A percentile compares a stretch with the other conserved stretches of the same genome.
These are phyloP conservation scores for Struthidea cinerea DNA, from an alignment of 2,113 vertebrate species.

Conservation along the genomic window DNA sequence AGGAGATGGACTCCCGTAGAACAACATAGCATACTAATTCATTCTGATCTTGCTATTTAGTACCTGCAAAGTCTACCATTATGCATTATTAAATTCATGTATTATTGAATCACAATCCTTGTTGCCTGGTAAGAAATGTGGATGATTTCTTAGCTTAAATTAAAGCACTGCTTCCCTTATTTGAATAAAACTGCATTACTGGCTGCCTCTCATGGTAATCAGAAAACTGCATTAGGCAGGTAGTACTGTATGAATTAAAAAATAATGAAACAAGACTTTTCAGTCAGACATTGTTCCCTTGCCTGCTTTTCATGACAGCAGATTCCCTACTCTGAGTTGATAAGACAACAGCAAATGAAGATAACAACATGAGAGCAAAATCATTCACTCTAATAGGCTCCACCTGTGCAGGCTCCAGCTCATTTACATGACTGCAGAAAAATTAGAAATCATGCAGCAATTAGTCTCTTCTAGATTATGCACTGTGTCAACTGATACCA, in stretches of 20 bases:
- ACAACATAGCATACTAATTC: constrained; percentile 61
- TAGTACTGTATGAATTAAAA: constrained; percentile 93
- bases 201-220: constrained; percentile 79
- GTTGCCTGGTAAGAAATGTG: constrained; percentile 79
- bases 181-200: constrained; percentile 81
- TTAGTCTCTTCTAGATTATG: constrained; percentile 85
- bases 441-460: constrained; percentile 83
- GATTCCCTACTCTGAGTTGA: constrained; percentile 75
- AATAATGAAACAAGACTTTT: constrained; percentile 93
- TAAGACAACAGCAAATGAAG: constrained; percentile 82
- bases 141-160: constrained; percentile 80
- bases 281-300: constrained; percentile 85
- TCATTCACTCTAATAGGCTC: constrained; percentile 80
- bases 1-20: background rate
- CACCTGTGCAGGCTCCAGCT: constrained; percentile 77
- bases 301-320: constrained; percentile 79
- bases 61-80: constrained; percentile 76
- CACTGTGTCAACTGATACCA: constrained; percentile 82
- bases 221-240: constrained; percentile 95
- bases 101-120: constrained; percentile 80
- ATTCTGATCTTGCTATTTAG: constrained; percentile 74
- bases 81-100: constrained; percentile 85
- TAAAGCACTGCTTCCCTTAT: constrained; percentile 77
- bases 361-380: constrained; percentile 80
- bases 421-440: constrained; percentile 87